These are phyloP conservation scores for Nebria salina DNA, from an alignment of 2,888 invertebrate species.

Conservation along the genomic window DNA sequence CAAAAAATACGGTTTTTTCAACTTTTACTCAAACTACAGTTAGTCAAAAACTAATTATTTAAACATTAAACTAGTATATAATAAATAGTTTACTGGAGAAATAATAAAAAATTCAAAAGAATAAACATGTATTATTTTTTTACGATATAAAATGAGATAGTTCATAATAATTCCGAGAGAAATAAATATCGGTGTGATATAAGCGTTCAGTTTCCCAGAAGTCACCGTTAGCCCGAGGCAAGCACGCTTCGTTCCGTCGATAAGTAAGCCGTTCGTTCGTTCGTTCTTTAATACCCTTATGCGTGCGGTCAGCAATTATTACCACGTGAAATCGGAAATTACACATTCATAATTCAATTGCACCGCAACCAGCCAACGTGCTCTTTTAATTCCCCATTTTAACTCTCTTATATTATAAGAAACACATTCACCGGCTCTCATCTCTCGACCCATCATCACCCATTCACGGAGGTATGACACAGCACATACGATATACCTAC, in stretches of 20 bases:
- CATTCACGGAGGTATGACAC: not conserved
- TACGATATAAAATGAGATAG: too few relatives aligned
- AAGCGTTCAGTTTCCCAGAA: conserved; percentile 13
- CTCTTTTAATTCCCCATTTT: conserved; percentile 38
- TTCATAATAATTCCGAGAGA: not conserved
- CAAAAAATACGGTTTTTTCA: not conserved
- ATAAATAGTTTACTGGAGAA: too few relatives aligned
- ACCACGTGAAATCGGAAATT: conserved; percentile 47
- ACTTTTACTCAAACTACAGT: not conserved
- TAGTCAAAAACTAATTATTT: too few relatives aligned
- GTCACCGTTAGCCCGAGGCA: conserved; percentile 25
- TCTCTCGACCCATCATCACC: not conserved
- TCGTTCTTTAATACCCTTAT: conserved; percentile 36
- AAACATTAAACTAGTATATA: too few relatives aligned
- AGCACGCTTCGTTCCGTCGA: conserved; percentile 36
- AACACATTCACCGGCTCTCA: not conserved
- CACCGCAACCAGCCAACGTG: conserved; percentile 26
- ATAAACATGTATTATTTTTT: not conserved
- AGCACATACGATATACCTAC: not conserved
- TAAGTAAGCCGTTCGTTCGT: conserved; percentile 33
- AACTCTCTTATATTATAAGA: not conserved
- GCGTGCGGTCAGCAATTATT: conserved; percentile 46
- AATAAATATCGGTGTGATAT: conserved; percentile 3
- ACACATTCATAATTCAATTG: conserved; percentile 47
- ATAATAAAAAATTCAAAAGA: not conserved